A percentile compares a stretch with the other conserved stretches of the same genome.
Conservation (phyloP, 2,113 vertebrate species). For the Ondatra zibethicus region DNA sequence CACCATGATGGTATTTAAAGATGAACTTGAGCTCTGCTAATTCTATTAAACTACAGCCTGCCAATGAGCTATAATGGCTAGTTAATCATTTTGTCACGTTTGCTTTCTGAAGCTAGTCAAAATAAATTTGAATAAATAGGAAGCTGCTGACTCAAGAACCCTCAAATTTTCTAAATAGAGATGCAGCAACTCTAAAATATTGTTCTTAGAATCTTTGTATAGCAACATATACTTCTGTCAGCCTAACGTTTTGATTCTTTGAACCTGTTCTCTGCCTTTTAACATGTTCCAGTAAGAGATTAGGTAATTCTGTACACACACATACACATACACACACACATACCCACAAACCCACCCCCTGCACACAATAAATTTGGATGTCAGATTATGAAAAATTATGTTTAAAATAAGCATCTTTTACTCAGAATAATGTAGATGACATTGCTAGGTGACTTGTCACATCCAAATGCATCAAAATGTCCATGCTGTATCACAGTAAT, state of each 20-base stretch:
- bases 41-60: conserved; percentile 87
- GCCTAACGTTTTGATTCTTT: neutral
- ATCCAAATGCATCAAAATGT: conserved; percentile 84
- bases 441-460: conserved; percentile 83
- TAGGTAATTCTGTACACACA: neutral
- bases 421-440: conserved; percentile 84
- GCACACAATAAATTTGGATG: neutral
- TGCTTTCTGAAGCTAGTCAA: conserved; percentile 86
- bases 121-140: conserved; percentile 89
- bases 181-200: conserved; percentile 74
- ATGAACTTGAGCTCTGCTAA: conserved; percentile 88
- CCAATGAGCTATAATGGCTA: conserved; percentile 86
- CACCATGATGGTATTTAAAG: conserved; percentile 86
- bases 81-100: conserved; percentile 90
- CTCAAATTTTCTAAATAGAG: conserved; percentile 81
- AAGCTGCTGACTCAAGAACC: conserved; percentile 82
- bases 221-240: neutral
- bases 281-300: neutral
- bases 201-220: conserved; percentile 49
- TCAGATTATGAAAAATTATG: neutral
- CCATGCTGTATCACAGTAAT: conserved; percentile 85
- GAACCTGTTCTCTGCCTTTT: conserved; percentile 19
- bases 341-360: neutral
- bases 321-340: neutral
- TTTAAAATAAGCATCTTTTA: conserved; percentile 71